A percentile compares a stretch with the other conserved stretches of the same genome.
phyloP scores from a whole-genome alignment of 2,113 vertebrate genomes.

The Oplegnathus fasciatus region DNA sequence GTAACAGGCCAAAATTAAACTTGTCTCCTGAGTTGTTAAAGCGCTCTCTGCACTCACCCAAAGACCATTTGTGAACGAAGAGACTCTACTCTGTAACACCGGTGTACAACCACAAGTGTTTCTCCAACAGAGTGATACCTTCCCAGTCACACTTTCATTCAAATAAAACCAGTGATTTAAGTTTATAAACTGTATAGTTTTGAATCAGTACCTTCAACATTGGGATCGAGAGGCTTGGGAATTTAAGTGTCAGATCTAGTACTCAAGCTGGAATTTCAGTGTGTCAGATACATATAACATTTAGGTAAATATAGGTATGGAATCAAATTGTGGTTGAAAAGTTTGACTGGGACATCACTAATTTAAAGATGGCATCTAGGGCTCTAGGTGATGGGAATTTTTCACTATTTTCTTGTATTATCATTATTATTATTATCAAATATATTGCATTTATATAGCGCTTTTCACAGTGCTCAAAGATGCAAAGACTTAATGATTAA shows the following conservation, averaged over 20 bases:
- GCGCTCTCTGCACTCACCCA: not conserved
- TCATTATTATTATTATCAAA: too few species aligned
- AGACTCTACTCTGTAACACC: not conserved
- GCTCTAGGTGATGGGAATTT: not conserved
- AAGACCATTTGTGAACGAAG: not conserved
- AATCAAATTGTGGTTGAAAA: too few species aligned
- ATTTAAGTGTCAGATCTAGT: not conserved
- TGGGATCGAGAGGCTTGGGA: not conserved
- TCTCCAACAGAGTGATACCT: not conserved
- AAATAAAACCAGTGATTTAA: not conserved
- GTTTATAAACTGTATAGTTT: not conserved
- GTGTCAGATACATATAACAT: too few species aligned
- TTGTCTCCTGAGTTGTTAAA: not conserved
- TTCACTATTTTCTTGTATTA: not conserved
- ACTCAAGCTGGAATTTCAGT: not conserved
- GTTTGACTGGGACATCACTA: not conserved
- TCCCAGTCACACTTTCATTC: not conserved
- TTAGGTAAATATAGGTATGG: too few species aligned
- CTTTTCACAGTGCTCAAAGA: too few species aligned
- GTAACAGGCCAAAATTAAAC: too few species aligned
- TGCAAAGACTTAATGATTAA: not conserved
- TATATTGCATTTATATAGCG: too few species aligned
- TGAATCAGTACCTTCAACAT: not conserved
- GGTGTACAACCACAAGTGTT: not conserved
- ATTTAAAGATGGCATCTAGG: not conserved